Evolutionary conservation across 2,797 vertebrate genomes (phyloP), one percentile per base, ranked within the genome.

Genomic region (Helostoma temminkii): DNA sequence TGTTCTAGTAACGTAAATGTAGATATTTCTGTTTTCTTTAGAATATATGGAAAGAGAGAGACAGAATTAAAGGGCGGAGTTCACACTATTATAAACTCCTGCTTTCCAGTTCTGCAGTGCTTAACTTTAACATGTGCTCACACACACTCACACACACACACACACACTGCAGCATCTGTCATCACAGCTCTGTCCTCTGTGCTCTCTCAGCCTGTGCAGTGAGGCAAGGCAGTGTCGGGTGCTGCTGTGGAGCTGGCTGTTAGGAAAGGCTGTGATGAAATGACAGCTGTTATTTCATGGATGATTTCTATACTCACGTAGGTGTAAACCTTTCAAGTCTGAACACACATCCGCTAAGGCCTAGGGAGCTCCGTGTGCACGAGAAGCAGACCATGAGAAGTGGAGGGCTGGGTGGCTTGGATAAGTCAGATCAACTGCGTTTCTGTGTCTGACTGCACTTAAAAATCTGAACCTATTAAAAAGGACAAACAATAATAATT

Each of bases 281-380:
- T 70, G 78, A 80, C 71, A 76, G 67, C 25, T 80, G 74, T 71
- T 71, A 47, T 76, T 82, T 82, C 62, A 83, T 71, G 66, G 53
- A 64, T 76, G 71, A 45, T 39, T 74, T 72, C 60, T 66, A 46
- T 43, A 71, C 36, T 45, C 14, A 25, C 24, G 1, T 26, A 57
- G 32, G 32, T 66, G 4, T 65, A 54, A 26, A 26, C n/a, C 49
- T 76, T 84, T 78, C 39, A 78, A 66, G 82, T 82, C 60, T 64
- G 36, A 58, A 72, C 46, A 80, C 24, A 78, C 58, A 74, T 78
- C 73, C 14, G 5, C 41, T 70, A n/a, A 18, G 45, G 57, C 46
- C 79, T 32, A 75, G 43, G 16, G 8, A 6, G 21, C 57, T 75
- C 43, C 10, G 5, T 82, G 12, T 65, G 30, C 52, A 63, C 22